Evolutionary conservation across 1,140 invertebrate genomes (phyloP), one percentile per base, ranked within the genome.

Genomic region (Rhyacophila brunnea): DNA sequence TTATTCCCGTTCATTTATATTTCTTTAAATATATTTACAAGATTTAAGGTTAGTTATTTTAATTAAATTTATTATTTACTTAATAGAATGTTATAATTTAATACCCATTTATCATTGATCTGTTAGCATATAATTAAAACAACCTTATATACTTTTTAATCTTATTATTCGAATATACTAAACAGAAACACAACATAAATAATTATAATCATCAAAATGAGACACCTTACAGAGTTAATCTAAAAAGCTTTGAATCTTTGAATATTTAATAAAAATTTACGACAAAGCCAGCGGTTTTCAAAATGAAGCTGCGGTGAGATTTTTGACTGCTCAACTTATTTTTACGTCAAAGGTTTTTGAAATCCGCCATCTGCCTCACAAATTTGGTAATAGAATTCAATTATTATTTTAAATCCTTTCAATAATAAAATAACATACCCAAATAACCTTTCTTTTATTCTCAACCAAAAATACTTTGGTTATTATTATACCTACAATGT

Each of bases 251-350:
- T 59, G 51, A 59, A 59, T 59, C 57, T 48, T 14, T 59, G 57
- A 59, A 59, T 59, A 59, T 59, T 59, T 59, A 59, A 59, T 59
- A 59, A 59, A 59, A 59, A 59, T 52, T 59, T 14, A 49, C 57
- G 57, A 53, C 57, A 52, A 53, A 53, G 47, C 28, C 28, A 48
- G 11, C 17, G 40, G 23, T 28, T 28, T 28, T 28, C 9, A 9
- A 28, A 58, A 58, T 46, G 56, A 50, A 35, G 46, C 46, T 28
- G 19, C 35, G 47, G 4, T 13, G 38, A 40, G 56, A 46, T 28
- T 58, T 57, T 48, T 23, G 18, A 36, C 14, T 35, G 40, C 13
- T 40, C 6, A 32, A 44, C 34, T 15, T 28, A 28, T 28, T 50
- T 44, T 58, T 58, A 58, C 43, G 43, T 58, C 46, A 51, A 58